phyloP scores from a whole-genome alignment of 1,140 invertebrate genomes.

The Drosophila pseudoananassae region DNA sequence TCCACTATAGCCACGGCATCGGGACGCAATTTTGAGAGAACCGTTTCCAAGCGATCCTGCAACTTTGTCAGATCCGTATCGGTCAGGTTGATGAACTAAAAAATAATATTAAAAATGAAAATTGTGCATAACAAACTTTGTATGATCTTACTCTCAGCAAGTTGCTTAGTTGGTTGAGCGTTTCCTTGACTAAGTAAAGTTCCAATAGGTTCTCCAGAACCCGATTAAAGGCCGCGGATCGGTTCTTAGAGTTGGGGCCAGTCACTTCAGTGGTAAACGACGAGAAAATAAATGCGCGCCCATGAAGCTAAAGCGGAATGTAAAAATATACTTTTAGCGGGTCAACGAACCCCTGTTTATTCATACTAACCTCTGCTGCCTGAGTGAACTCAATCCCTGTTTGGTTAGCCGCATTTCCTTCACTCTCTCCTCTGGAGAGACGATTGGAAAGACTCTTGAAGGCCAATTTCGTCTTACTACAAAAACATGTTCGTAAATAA shows the following conservation, averaged over 20 bases:
- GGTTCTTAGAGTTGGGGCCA: constrained; percentile 67
- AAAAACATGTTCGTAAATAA: constrained; percentile 47
- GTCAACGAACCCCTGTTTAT: constrained; percentile 2
- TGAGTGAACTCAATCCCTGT: constrained; percentile 91
- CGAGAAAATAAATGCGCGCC: constrained; percentile 89
- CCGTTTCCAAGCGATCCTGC: constrained; percentile 88
- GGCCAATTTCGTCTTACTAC: constrained; percentile 88
- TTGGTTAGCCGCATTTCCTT: constrained; percentile 93
- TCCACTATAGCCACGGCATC: constrained; percentile 96
- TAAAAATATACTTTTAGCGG: background rate
- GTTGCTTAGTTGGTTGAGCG: constrained; percentile 89
- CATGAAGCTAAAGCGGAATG: constrained; percentile 85
- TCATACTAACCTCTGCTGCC: constrained; percentile 88
- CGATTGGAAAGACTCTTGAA: constrained; percentile 88
- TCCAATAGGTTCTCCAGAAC: constrained; percentile 90
- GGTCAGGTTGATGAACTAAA: constrained; percentile 88
- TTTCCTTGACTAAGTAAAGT: constrained; percentile 91
- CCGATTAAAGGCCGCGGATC: constrained; percentile 85
- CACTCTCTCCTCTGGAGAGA: constrained; percentile 85
- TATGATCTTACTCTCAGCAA: constrained; percentile 89
- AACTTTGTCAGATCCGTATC: constrained; percentile 87
- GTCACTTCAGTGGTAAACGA: constrained; percentile 86
- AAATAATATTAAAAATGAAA: constrained; percentile 1
- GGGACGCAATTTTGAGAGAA: constrained; percentile 89
- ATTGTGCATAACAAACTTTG: background rate